A percentile compares a stretch with the other conserved stretches of the same genome.
Evolutionary conservation across 2,797 vertebrate genomes (phyloP).

Genomic region (Cetoscarus ocellatus): DNA sequence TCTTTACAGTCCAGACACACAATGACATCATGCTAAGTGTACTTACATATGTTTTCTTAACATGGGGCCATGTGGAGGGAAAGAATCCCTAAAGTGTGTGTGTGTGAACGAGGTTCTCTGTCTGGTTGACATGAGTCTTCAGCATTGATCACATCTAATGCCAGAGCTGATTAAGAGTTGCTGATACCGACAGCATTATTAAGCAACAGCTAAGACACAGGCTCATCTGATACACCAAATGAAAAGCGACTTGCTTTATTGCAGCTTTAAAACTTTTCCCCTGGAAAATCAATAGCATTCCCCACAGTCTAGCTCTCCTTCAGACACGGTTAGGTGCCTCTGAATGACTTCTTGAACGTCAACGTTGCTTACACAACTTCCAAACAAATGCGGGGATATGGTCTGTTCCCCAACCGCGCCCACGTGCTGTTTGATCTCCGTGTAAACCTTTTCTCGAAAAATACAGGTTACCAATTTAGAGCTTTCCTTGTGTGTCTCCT

Average conservation of each 20-base stretch:
- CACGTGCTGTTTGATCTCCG: conserved; percentile 44
- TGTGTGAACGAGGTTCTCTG: conserved; percentile 20
- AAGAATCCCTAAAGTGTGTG: conserved; percentile 31
- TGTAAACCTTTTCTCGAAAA: conserved; percentile 59
- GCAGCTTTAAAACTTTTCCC: conserved; percentile 47
- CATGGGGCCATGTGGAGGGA: conserved; percentile 50
- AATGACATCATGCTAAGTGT: conserved; percentile 69
- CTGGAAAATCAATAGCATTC: conserved; percentile 49
- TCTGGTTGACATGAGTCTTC: not conserved
- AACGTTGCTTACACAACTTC: conserved; percentile 57
- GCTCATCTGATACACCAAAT: conserved; percentile 2
- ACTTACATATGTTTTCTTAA: conserved; percentile 66
- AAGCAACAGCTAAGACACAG: not conserved
- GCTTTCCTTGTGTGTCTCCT: conserved; percentile 57
- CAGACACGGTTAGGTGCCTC: conserved; percentile 52
- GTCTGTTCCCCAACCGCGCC: conserved; percentile 43
- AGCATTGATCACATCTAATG: conserved; percentile 16
- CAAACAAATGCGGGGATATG: conserved; percentile 60
- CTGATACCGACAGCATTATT: conserved; percentile 7
- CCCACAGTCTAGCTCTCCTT: conserved; percentile 44
- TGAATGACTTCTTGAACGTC: conserved; percentile 57
- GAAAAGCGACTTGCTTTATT: conserved; percentile 43
- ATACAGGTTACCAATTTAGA: conserved; percentile 64
- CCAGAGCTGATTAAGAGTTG: not conserved
- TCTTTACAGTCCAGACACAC: conserved; percentile 44